Evolutionary conservation across 2,888 invertebrate species (phyloP), one percentile per base, ranked within the genome.

Genomic region (Falcaria lacertinaria): DNA sequence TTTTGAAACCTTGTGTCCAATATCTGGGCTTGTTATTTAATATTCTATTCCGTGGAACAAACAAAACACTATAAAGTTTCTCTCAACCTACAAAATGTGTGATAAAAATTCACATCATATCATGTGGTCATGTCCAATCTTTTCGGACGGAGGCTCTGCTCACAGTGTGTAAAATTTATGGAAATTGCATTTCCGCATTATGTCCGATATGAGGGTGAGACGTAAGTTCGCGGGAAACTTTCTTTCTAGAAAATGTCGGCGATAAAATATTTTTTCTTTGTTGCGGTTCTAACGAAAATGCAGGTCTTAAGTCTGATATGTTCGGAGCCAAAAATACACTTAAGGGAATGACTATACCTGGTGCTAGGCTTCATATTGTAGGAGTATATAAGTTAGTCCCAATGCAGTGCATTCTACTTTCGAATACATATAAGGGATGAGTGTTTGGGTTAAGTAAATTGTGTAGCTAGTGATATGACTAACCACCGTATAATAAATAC

Each of bases 121-220:
- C 64, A 64, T 64, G 77, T 74, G 84, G 80, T 80, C 81, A 79
- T 69, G 76, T 82, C 72, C 80, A 81, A 86, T 87, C 84, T 84
- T 87, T 82, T 78, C 74, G 77, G 78, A 73, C 74, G 74, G 73
- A 74, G 75, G 74, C 75, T 74, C 70, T 83, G 84, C 74, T 80
- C 84, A 82, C 78, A 64, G 69, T 70, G 83, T 88, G 87, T 87
- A 82, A 89, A 89, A 89, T 89, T 89, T 88, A 89, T 89, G 88
- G 87, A 88, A 87, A 89, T 89, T 88, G 87, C 84, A 84, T 83
- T 77, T 78, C 75, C 81, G 77, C 80, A 81, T 82, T 80, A 82
- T 79, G 75, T 72, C 73, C 72, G 58, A 74, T 75, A 72, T 67
- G 68, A 68, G 72, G 80, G 74, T 69, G 70, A 67, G 65, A 64